These are phyloP conservation scores for Characodon lateralis DNA, from an alignment of 2,797 vertebrate genomes.

Conservation along the genomic window DNA sequence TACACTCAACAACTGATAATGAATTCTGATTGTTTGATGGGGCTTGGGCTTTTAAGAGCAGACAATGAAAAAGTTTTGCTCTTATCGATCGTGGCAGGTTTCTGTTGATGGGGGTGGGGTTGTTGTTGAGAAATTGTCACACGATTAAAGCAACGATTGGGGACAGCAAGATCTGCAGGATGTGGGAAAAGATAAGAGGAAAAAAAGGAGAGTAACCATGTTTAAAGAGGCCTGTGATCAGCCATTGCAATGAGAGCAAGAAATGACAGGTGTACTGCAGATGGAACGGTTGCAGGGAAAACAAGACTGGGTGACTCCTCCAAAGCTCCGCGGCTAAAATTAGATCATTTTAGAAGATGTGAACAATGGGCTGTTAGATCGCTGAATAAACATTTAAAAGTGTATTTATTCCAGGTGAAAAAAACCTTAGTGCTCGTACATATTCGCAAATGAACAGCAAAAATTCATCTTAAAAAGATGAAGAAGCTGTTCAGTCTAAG, in stretches of 20 bases:
- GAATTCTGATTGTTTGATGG: constrained; percentile 74
- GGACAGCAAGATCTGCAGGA: constrained; percentile 72
- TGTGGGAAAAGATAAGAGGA: constrained; percentile 78
- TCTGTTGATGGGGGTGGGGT: constrained; percentile 39
- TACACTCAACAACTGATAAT: constrained; percentile 57
- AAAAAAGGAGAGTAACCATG: constrained; percentile 76
- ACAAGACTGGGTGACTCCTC: constrained; percentile 71
- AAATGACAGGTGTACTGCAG: constrained; percentile 76
- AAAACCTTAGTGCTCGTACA: constrained; percentile 51
- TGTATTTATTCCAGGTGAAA: constrained; percentile 68
- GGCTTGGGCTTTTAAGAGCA: constrained; percentile 62
- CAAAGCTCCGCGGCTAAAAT: constrained; percentile 70
- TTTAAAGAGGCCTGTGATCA: constrained; percentile 85
- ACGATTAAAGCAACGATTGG: constrained; percentile 80
- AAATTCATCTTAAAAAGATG: constrained; percentile 36
- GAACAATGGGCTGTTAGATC: constrained; percentile 62
- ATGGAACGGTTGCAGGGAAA: constrained; percentile 64
- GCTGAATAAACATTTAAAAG: constrained; percentile 54
- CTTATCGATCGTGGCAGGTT: constrained; percentile 74
- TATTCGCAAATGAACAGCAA: constrained; percentile 51
- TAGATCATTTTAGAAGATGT: constrained; percentile 75
- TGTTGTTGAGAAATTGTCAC: constrained; percentile 67
- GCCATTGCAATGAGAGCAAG: constrained; percentile 71
- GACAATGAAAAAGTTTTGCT: constrained; percentile 71
- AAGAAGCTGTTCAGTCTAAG: constrained; percentile 43